Percentiles rank a stretch among this genome's conserved stretches.
phyloP scores from a whole-genome alignment of 2,113 vertebrate genomes.

The Macquaria australasica region DNA sequence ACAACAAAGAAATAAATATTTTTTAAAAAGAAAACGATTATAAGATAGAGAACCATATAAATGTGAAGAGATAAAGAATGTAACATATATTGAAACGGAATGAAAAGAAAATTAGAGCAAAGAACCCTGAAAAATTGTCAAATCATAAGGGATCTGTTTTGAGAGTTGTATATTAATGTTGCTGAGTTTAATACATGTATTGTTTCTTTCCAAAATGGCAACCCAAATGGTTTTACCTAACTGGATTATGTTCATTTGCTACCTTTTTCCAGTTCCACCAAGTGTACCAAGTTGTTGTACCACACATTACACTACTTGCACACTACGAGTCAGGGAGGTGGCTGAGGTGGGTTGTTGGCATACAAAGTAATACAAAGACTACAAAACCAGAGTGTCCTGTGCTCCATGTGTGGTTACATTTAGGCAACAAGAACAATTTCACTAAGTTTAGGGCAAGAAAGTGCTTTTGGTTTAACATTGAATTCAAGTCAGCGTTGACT shows the following conservation, averaged over 20 bases:
- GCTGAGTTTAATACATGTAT: background rate
- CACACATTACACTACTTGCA: too few species aligned
- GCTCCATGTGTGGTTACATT: too few species aligned
- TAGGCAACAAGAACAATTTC: too few species aligned
- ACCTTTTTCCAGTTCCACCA: background rate
- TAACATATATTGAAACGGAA: too few species aligned
- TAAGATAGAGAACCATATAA: background rate
- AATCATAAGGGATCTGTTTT: background rate
- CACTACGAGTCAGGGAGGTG: too few species aligned
- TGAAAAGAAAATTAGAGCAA: too few species aligned
- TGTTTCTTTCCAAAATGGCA: background rate
- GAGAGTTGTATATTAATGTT: background rate
- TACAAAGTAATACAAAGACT: background rate
- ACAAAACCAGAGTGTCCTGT: too few species aligned
- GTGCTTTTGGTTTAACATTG: background rate
- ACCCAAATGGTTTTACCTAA: background rate
- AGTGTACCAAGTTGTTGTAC: background rate
- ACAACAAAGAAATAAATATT: background rate
- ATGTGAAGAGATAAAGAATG: background rate
- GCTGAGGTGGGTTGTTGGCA: background rate
- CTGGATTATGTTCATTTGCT: background rate
- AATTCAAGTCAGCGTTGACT: background rate
- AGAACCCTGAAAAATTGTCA: background rate
- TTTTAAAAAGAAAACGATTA: fast-evolving
- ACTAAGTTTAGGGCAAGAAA: too few species aligned